phyloP scores from a whole-genome alignment of 2,113 vertebrate genomes.

The Salvelinus sp. region DNA sequence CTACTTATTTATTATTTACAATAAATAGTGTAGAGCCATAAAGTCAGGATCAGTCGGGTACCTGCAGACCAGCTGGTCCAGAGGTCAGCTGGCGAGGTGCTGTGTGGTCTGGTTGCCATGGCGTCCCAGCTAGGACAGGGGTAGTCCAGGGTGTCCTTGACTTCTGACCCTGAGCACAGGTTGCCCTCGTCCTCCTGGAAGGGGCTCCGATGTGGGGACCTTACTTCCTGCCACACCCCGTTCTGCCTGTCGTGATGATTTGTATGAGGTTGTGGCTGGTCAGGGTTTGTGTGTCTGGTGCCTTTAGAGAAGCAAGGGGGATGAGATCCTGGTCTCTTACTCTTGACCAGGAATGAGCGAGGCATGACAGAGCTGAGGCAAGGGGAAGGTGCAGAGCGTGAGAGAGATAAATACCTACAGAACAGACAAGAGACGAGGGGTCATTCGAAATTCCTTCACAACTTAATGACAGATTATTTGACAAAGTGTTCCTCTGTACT shows the following conservation, averaged over 20 bases:
- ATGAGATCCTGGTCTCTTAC: slow-evolving; percentile 58
- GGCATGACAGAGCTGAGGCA: slow-evolving; percentile 61
- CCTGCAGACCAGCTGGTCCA: slow-evolving; percentile 24
- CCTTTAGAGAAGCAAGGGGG: not conserved
- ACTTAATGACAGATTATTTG: too few relatives aligned
- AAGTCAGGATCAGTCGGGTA: not conserved
- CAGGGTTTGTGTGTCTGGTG: not conserved
- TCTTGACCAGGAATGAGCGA: slow-evolving; percentile 74
- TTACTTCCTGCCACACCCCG: not conserved
- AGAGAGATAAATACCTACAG: too few relatives aligned
- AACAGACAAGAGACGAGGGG: too few relatives aligned
- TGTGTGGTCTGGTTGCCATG: not conserved
- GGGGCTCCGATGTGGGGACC: not conserved
- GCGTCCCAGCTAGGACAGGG: slow-evolving; percentile 7
- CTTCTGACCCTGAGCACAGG: not conserved
- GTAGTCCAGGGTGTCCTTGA: slow-evolving; percentile 16
- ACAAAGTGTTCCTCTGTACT: too few relatives aligned
- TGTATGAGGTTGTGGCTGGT: not conserved
- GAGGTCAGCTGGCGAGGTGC: not conserved
- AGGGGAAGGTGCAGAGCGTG: too few relatives aligned
- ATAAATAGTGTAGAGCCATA: too few relatives aligned
- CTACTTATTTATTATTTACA: too few relatives aligned
- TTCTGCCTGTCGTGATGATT: not conserved
- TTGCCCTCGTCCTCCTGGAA: slow-evolving; percentile 10
- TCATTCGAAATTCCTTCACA: too few relatives aligned